Conservation (phyloP, 2,113 vertebrate genomes). For the Dolichallabes microphthalmus region DNA sequence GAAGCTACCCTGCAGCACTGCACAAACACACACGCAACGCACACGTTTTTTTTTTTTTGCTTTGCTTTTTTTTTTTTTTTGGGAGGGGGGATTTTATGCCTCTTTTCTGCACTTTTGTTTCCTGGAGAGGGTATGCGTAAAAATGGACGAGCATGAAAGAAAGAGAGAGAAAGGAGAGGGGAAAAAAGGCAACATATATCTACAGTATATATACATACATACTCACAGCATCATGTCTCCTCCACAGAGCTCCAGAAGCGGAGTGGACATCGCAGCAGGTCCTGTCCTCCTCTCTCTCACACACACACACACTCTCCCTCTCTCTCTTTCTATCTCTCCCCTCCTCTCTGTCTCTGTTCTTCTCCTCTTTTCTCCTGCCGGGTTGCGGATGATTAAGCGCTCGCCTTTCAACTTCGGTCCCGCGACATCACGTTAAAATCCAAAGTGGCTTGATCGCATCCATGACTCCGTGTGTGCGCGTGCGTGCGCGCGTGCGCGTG, state of each 20-base stretch:
- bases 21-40: neutral
- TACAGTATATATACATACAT: constrained; percentile 42
- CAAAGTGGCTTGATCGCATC: constrained; percentile 25
- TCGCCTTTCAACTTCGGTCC: constrained; percentile 28
- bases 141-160: constrained; percentile 37
- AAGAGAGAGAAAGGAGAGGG: too few relatives aligned
- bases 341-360: neutral
- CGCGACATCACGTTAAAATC: constrained; percentile 29
- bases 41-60: neutral
- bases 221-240: constrained; percentile 91
- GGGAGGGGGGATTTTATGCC: neutral
- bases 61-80: neutral
- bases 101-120: constrained; percentile 56
- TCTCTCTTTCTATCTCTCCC: neutral
- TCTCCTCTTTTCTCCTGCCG: constrained; percentile 13
- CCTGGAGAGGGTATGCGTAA: constrained; percentile 59
- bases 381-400: constrained; percentile 6
- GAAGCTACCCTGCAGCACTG: neutral
- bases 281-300: constrained; percentile 52
- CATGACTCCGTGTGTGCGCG: neutral
- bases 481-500: neutral
- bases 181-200: too few relatives aligned
- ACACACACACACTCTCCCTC: neutral
- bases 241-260: constrained; percentile 82
- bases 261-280: constrained; percentile 76